These are phyloP conservation scores for Crotalus helleri DNA, from an alignment of 2,113 vertebrate genomes.

Conservation along the genomic window DNA sequence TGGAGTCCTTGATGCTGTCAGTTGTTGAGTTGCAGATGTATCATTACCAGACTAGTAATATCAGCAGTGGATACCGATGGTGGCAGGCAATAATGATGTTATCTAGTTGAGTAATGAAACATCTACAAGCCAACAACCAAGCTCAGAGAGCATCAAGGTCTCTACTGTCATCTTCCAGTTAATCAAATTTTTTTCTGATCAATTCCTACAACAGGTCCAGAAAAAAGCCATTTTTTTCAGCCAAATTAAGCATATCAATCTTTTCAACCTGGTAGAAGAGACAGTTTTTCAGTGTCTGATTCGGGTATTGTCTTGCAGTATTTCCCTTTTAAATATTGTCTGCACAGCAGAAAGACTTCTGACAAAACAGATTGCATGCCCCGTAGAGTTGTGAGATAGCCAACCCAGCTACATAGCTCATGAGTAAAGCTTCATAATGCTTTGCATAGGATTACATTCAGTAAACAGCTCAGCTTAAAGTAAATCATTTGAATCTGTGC, in stretches of 20 bases:
- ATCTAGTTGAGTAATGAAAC: neutral
- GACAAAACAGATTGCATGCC: neutral
- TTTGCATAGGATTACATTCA: neutral
- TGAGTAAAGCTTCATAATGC: constrained; percentile 3
- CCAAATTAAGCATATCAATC: neutral
- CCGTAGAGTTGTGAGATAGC: neutral
- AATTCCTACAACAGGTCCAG: neutral
- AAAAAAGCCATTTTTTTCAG: neutral
- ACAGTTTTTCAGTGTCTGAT: neutral
- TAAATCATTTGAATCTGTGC: constrained; percentile 4
- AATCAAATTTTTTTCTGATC: neutral
- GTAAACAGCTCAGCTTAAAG: neutral
- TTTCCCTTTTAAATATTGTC: neutral
- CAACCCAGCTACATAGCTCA: neutral
- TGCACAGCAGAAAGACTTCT: neutral
- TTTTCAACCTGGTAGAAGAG: neutral
- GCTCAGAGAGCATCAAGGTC: neutral
- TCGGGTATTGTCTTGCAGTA: neutral
- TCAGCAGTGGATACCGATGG: neutral
- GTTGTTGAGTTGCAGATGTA: neutral
- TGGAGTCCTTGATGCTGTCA: neutral
- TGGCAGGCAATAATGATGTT: neutral
- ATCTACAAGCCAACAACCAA: neutral
- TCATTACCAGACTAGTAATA: neutral
- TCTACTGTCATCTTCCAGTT: neutral